Evolutionary conservation across 2,113 vertebrate species (phyloP), one percentile per base, ranked within the genome.

Genomic region (Gallinago undulata): DNA sequence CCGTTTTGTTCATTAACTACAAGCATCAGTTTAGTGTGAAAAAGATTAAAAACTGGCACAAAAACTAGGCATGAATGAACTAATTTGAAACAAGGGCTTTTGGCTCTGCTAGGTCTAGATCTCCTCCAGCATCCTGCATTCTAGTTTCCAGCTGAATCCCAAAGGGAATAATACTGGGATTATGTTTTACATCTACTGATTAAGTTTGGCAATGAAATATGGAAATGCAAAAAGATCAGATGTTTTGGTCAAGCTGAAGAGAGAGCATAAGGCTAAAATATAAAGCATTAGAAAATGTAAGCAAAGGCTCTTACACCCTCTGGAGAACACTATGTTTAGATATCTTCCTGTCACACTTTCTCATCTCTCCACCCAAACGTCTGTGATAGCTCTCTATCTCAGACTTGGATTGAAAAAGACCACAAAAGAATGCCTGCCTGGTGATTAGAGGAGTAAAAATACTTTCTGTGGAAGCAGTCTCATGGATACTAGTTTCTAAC

Each of bases 371-470:
- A 35, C 2, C 18, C 25, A 21, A 2, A 1, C 31, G 14, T 6
- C 47, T 55, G 23, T 9, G 7, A 25, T 33, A 16, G 5, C 35
- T 48, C 37, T 43, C 21, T 64, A 25, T 6, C 33, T 43, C 57
- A 41, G 27, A 35, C 45, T 76, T 9, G 35, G 51, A 50, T 55
- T 53, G 13, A 12, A 47, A 68, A 59, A 53, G 45, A 47, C 33
- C 47, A 64, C 27, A 48, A 6, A 37, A n/a, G 22, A 47, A 10
- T 11, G 27, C 11, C 19, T 0, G 0, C 3, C 13, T 30, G 43
- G 17, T 35, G 68, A 45, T 50, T 21, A 35, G 9, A 43, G 50
- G 22, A 69, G 12, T 30, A 50, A 80, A 85, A 11, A 1, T 22
- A 21, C 19, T 70, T 57, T 83, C n/a, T 82, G 37, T 48, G 73